Conservation (phyloP, 2,113 vertebrate genomes). For the Tapirus terrestris region DNA sequence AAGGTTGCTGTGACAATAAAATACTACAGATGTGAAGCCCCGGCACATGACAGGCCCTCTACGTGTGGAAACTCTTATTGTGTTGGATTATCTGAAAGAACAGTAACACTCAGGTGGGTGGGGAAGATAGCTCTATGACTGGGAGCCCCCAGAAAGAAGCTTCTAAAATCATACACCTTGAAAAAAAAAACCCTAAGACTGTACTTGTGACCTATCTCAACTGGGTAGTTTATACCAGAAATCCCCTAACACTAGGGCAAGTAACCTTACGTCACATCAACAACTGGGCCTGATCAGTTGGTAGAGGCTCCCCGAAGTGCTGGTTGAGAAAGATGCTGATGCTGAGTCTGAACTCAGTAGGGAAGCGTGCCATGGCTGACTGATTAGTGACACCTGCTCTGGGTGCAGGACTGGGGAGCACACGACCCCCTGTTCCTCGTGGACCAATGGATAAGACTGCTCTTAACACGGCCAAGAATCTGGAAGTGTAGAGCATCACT, state of each 20-base stretch:
- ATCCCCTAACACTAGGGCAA: not conserved
- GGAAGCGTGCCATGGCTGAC: rapidly evolving
- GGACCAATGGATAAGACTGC: not conserved
- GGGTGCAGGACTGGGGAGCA: not conserved
- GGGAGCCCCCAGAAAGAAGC: not conserved
- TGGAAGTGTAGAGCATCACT: no score
- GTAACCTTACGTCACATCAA: not conserved
- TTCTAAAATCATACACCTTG: not conserved
- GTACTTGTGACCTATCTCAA: not conserved
- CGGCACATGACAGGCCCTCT: not conserved
- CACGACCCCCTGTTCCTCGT: not conserved
- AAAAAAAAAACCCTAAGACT: not conserved
- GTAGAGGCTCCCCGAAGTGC: not conserved
- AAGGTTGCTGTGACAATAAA: not conserved
- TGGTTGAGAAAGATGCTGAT: not conserved
- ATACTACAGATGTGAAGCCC: not conserved
- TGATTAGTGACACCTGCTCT: not conserved
- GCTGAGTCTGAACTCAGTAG: not conserved
- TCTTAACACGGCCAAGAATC: not conserved
- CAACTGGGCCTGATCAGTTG: not conserved
- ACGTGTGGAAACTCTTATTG: not conserved
- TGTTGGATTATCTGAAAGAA: not conserved
- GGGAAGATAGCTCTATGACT: not conserved
- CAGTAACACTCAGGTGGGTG: not conserved
- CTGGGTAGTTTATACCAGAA: not conserved